Percentiles rank a stretch among this genome's conserved stretches.
Evolutionary conservation across 2,888 invertebrate species (phyloP).

Genomic region (Erebia ligea): DNA sequence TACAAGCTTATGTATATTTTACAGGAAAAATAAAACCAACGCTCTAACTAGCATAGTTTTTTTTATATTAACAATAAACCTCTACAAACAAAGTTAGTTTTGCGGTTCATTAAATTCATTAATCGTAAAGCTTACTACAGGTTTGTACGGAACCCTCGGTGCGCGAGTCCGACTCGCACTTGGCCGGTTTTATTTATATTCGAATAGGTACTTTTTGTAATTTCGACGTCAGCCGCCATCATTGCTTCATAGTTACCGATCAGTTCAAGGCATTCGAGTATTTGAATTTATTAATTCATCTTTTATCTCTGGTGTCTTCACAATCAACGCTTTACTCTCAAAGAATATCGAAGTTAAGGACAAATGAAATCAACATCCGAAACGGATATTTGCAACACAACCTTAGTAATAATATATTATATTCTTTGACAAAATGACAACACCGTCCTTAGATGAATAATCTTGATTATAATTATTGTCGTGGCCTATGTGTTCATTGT

Average conservation of each 20-base stretch:
- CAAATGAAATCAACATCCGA: slow-evolving; percentile 36
- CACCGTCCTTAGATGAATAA: slow-evolving; percentile 18
- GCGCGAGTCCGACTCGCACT: too few relatives aligned
- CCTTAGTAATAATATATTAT: slow-evolving; percentile 28
- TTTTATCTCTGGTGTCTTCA: slow-evolving; percentile 31
- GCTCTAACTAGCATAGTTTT: too few relatives aligned
- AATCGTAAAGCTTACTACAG: too few relatives aligned
- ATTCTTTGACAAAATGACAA: slow-evolving; percentile 30
- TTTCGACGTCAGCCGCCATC: slow-evolving; percentile 10
- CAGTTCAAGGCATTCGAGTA: slow-evolving; percentile 30
- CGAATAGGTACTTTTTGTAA: slow-evolving; percentile 6
- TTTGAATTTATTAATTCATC: slow-evolving; percentile 29
- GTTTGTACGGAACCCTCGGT: too few relatives aligned
- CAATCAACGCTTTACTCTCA: slow-evolving; percentile 33
- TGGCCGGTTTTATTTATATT: too few relatives aligned
- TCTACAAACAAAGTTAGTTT: too few relatives aligned
- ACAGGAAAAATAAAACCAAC: too few relatives aligned
- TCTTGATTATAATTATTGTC: slow-evolving; percentile 21
- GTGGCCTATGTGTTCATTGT: not conserved
- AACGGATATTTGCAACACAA: slow-evolving; percentile 38
- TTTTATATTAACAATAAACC: too few relatives aligned
- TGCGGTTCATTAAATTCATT: too few relatives aligned
- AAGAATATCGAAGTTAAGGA: slow-evolving; percentile 44
- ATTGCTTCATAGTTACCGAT: slow-evolving; percentile 24
- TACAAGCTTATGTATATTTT: too few relatives aligned